These are phyloP conservation scores for Xestoiulus laeticollis DNA, from an alignment of 2,888 invertebrate species.

Conservation along the genomic window DNA sequence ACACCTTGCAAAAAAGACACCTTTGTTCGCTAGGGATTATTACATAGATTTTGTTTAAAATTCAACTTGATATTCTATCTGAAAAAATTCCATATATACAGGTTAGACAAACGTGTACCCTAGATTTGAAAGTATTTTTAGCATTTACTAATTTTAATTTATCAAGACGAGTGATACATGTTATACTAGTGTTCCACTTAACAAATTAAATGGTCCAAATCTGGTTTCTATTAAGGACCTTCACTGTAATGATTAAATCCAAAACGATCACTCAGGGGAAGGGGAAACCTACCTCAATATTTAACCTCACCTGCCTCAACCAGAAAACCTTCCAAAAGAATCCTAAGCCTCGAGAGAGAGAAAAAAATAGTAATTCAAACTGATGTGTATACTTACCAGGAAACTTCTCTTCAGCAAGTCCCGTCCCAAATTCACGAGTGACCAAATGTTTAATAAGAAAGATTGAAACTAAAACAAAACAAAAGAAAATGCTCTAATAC, in stretches of 20 bases:
- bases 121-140: neutral
- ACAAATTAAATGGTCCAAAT: too few species aligned
- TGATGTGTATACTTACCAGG: neutral
- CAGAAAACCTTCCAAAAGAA: neutral
- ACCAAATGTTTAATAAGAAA: constrained; percentile 43
- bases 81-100: neutral
- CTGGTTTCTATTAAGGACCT: neutral
- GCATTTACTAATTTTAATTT: neutral
- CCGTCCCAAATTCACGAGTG: constrained; percentile 34
- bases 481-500: constrained; percentile 31
- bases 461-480: constrained; percentile 41
- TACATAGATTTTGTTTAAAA: neutral
- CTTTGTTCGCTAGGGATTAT: neutral
- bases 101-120: neutral
- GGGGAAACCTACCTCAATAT: neutral
- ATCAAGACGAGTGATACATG: neutral
- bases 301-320: neutral
- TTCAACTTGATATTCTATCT: neutral
- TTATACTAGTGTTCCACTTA: neutral
- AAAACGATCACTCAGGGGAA: neutral
- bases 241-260: neutral
- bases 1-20: neutral
- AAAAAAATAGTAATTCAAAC: too few species aligned
- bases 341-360: neutral
- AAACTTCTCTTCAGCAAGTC: constrained; percentile 17